Conservation (phyloP, 2,113 vertebrate species). For the Prunella fulvescens region DNA sequence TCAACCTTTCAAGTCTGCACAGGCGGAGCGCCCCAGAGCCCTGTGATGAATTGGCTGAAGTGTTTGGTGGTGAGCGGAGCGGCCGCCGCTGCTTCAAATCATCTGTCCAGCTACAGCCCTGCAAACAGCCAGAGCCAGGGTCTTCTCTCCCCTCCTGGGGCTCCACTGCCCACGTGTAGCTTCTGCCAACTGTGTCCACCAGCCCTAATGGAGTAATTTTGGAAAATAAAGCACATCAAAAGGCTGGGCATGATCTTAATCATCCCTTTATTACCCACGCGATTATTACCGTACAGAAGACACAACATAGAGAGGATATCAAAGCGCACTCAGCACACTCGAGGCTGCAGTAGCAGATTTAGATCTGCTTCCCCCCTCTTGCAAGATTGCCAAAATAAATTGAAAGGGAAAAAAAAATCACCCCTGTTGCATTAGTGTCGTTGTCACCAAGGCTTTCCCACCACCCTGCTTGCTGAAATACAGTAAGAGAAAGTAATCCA, state of each 20-base stretch:
- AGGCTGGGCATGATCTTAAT: neutral
- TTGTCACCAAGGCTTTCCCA: neutral
- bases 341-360: neutral
- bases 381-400: slow-evolving; percentile 20
- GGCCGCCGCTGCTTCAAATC: slow-evolving; percentile 33
- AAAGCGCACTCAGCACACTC: neutral
- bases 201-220: neutral
- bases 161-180: fast-evolving
- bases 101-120: slow-evolving; percentile 4
- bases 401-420: neutral
- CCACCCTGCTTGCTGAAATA: neutral
- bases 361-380: neutral
- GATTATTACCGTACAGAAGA: neutral
- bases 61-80: neutral
- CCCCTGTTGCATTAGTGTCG: neutral
- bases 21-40: neutral
- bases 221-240: neutral
- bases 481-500: neutral
- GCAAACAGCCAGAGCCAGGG: neutral
- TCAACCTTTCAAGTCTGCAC: slow-evolving; percentile 47
- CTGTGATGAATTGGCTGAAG: slow-evolving; percentile 60
- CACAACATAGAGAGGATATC: neutral
- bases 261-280: neutral
- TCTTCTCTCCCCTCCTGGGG: neutral
- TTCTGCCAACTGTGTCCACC: neutral